phyloP scores from a whole-genome alignment of 2,113 vertebrate species.

The Spea multiplicata region DNA sequence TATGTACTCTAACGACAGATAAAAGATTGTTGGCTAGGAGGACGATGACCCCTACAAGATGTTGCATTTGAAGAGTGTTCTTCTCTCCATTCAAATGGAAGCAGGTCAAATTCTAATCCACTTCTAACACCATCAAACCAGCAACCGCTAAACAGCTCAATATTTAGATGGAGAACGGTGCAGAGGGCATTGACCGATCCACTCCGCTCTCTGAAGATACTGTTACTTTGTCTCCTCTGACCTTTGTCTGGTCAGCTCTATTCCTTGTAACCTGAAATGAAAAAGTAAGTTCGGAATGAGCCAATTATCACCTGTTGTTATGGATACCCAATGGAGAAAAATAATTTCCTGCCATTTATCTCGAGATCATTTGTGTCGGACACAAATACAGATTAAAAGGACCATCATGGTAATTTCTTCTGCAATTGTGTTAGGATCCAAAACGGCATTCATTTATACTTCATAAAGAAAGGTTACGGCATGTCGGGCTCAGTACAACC shows the following conservation, averaged over 20 bases:
- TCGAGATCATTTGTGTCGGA: conserved; percentile 65
- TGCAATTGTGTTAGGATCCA: conserved; percentile 60
- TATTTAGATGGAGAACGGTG: background rate
- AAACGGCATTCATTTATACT: conserved; percentile 64
- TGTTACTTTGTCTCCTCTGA: conserved; percentile 3
- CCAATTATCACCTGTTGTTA: conserved; percentile 64
- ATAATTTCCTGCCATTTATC: conserved; percentile 75
- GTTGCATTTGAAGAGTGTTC: no score
- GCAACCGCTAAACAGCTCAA: conserved; percentile 6
- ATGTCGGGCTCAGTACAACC: conserved; percentile 61
- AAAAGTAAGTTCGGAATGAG: conserved; percentile 57
- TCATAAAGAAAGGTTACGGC: conserved; percentile 63
- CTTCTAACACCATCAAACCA: no score
- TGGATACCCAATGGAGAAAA: conserved; percentile 66
- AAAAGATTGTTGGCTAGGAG: no score
- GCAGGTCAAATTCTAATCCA: no score
- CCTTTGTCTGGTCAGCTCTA: conserved; percentile 49
- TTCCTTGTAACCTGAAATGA: conserved; percentile 47
- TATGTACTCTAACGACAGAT: no score
- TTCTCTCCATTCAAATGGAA: background rate
- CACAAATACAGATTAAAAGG: conserved; percentile 67
- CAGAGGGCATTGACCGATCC: background rate
- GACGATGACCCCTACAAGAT: no score
- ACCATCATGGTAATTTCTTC: conserved; percentile 61
- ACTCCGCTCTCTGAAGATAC: background rate